These are phyloP conservation scores for Chloebia gouldiae DNA, from an alignment of 2,113 vertebrate genomes.

Conservation along the genomic window DNA sequence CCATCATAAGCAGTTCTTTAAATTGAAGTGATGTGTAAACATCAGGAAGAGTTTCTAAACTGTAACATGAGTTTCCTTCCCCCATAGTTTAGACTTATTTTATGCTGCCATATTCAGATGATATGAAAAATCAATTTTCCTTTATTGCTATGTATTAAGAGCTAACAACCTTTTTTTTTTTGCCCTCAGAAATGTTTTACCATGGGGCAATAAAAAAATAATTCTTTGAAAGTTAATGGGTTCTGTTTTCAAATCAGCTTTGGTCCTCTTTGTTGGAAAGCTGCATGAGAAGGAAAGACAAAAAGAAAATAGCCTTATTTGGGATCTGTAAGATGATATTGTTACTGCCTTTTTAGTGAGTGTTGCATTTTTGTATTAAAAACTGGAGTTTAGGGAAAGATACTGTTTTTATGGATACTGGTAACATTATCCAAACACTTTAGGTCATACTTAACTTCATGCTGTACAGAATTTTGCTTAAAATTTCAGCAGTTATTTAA, in stretches of 20 bases:
- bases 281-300: neutral
- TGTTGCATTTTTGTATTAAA: neutral
- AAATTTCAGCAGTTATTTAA: neutral
- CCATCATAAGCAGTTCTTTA: conserved; percentile 25
- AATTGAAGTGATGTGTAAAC: conserved; percentile 34
- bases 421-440: neutral
- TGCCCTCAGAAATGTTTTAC: neutral
- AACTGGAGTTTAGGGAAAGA: neutral
- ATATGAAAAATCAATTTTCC: neutral
- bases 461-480: neutral
- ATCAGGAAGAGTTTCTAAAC: conserved; percentile 24
- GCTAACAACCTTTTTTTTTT: neutral
- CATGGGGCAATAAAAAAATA: neutral
- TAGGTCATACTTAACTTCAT: neutral
- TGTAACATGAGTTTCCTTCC: neutral
- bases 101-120: neutral
- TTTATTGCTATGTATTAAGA: neutral
- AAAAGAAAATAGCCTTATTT: neutral
- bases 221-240: neutral
- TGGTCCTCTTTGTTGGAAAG: neutral
- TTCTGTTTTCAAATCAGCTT: neutral
- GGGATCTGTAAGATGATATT: neutral
- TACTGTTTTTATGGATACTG: neutral
- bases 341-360: neutral
- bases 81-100: neutral